Evolutionary conservation across 2,113 vertebrate species (phyloP).

Genomic region (Perca flavescens): DNA sequence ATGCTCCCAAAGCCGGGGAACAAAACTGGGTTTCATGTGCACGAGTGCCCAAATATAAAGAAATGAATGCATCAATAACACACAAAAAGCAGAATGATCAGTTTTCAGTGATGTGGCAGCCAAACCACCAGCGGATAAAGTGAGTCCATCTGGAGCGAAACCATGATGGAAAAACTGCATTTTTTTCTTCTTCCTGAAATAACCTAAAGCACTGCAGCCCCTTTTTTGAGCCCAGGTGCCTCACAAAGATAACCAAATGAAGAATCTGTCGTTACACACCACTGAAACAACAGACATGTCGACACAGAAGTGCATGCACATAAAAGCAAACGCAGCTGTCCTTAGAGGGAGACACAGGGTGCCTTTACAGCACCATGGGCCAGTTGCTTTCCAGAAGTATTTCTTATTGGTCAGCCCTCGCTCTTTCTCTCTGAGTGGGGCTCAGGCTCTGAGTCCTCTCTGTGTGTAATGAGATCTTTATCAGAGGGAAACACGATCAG

Average conservation of each 20-base stretch:
- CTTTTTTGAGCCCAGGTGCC: slow-evolving; percentile 70
- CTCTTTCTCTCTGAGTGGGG: slow-evolving; percentile 67
- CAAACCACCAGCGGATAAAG: slow-evolving; percentile 76
- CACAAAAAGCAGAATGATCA: slow-evolving; percentile 71
- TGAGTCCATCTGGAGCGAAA: slow-evolving; percentile 75
- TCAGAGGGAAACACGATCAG: slow-evolving; percentile 82
- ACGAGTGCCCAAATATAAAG: slow-evolving; percentile 60
- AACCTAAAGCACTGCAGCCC: slow-evolving; percentile 44
- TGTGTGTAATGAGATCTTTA: slow-evolving; percentile 85
- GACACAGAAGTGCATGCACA: slow-evolving; percentile 60
- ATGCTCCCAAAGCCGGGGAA: slow-evolving; percentile 27
- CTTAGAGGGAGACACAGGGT: slow-evolving; percentile 68
- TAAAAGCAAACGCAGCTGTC: slow-evolving; percentile 80
- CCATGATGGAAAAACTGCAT: slow-evolving; percentile 65
- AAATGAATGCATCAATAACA: slow-evolving; percentile 66
- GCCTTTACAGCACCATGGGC: slow-evolving; percentile 69
- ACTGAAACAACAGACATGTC: slow-evolving; percentile 78
- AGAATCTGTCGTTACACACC: slow-evolving; percentile 66
- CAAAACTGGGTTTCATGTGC: slow-evolving; percentile 31
- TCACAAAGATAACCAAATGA: slow-evolving; percentile 69
- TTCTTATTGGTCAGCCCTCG: slow-evolving; percentile 66
- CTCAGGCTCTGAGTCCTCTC: slow-evolving; percentile 79
- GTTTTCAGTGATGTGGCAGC: slow-evolving; percentile 75
- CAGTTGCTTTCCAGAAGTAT: slow-evolving; percentile 77
- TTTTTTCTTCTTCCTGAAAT: slow-evolving; percentile 54